Conservation (phyloP, 2,113 vertebrate genomes). For the Syngnathoides biaculeatus region DNA sequence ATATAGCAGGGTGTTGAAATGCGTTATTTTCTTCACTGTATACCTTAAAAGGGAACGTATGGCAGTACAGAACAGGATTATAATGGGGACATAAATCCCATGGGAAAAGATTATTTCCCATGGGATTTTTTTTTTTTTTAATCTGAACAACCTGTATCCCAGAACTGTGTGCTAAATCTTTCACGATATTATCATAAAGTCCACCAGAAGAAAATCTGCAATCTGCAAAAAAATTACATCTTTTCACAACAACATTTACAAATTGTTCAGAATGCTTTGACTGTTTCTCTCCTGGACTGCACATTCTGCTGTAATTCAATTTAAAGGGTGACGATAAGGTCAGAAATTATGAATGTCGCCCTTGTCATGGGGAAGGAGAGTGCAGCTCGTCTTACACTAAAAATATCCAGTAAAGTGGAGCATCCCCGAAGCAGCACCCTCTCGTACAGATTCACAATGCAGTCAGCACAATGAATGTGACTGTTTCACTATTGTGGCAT, state of each 20-base stretch:
- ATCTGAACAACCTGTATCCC: neutral
- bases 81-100: no score
- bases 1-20: no score
- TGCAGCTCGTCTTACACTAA: slow-evolving; percentile 65
- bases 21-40: no score
- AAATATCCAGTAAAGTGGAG: slow-evolving; percentile 70
- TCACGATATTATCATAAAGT: slow-evolving; percentile 8
- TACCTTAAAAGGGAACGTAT: no score
- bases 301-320: slow-evolving; percentile 37
- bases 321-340: slow-evolving; percentile 45
- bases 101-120: neutral
- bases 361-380: slow-evolving; percentile 56
- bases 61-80: no score
- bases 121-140: neutral
- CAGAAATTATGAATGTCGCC: slow-evolving; percentile 69
- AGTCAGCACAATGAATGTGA: slow-evolving; percentile 23
- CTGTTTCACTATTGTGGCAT: slow-evolving; percentile 7
- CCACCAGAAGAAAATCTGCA: neutral
- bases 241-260: slow-evolving; percentile 15
- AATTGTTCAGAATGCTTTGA: slow-evolving; percentile 21
- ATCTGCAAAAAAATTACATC: slow-evolving; percentile 1
- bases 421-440: slow-evolving; percentile 51
- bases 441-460: slow-evolving; percentile 40
- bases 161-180: neutral
- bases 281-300: slow-evolving; percentile 26